Percentiles rank a stretch among this genome's conserved stretches.
phyloP scores from a whole-genome alignment of 2,113 vertebrate species.

The Piliocolobus tephrosceles region DNA sequence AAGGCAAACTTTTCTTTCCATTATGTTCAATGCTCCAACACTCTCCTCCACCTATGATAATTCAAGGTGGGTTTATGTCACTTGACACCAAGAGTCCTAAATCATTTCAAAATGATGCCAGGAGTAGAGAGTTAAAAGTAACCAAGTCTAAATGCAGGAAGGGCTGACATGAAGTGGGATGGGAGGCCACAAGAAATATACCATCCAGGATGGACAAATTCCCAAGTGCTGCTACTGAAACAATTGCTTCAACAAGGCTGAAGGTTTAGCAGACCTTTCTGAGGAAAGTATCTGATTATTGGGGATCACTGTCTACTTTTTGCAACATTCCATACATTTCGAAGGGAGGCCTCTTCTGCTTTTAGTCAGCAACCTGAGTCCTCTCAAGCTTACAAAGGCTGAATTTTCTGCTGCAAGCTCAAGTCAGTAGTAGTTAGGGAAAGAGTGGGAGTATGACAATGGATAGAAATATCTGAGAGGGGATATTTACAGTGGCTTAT shows the following conservation, averaged over 20 bases:
- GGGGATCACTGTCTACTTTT: not conserved
- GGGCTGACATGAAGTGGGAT: not conserved
- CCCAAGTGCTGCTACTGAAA: not conserved
- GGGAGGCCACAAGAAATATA: not conserved
- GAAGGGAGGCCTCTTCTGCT: not conserved
- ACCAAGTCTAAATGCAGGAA: not conserved
- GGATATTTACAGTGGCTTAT: too few species aligned
- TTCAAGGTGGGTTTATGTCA: not conserved
- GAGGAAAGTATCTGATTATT: not conserved
- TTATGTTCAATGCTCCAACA: not conserved
- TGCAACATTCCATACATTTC: not conserved
- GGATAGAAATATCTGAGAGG: not conserved
- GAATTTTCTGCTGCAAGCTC: not conserved
- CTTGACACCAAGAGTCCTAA: not conserved
- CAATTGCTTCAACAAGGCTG: not conserved
- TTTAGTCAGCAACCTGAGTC: not conserved
- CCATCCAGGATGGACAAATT: not conserved
- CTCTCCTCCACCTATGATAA: not conserved
- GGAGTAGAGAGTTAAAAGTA: not conserved
- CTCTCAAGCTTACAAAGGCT: not conserved
- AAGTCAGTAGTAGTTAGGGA: not conserved
- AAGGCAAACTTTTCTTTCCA: not conserved
- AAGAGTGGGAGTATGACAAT: not conserved
- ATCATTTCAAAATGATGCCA: not conserved
- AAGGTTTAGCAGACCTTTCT: not conserved